Base-by-base conservation (phyloP, 2,113 vertebrate species). In the Telmatochromis sp. region DNA sequence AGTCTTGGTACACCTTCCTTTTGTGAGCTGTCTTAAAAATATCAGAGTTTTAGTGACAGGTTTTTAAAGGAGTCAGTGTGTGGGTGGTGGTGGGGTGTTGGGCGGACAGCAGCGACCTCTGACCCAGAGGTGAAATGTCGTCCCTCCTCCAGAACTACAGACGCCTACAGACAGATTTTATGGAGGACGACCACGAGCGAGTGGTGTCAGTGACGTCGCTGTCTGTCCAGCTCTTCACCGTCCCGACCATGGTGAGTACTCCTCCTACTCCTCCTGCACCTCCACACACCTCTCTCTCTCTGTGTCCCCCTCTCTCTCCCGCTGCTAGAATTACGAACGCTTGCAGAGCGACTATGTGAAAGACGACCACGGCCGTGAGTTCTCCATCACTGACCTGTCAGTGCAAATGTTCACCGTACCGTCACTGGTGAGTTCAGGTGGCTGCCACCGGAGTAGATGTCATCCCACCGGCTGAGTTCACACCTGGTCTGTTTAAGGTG, bases 181-280 rank as follows among this genome's bases (percentile, higher is more conserved):
- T 99, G 98, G 98, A 99, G 96, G 98, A 99, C 93, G 98, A 99
- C 97, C 98, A 99, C 93, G 98, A 99, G 94, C 97, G 98, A 93
- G 97, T 98, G 97, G 98, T 99, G 95, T 99, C 98, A 94, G 98
- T 99, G 97, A 98, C 98, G 91, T 98, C 98, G 95, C 97, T 99
- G 95, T 99, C 98, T 95, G 98, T 99, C 90, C 98, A 99, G 96
- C 97, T 99, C 96, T 99, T 99, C 98, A 99, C 98, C 73, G 98
- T 98, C 89, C 98, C 98, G 82, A 98, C 98, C 91, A 95, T 99
- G 98, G 98, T 99, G 98, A 98, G 98, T 99, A 97, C 96, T 91
- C 94, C 94, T 93, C 94, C 96, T 65, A 1, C 33, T 94, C 95
- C 95, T 94, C 96, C 87, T 42, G 9, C 94, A 75, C 92, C 65